Evolutionary conservation across 2,888 invertebrate species (phyloP), one percentile per base, ranked within the genome.

Genomic region (Petrophora chlorosata): DNA sequence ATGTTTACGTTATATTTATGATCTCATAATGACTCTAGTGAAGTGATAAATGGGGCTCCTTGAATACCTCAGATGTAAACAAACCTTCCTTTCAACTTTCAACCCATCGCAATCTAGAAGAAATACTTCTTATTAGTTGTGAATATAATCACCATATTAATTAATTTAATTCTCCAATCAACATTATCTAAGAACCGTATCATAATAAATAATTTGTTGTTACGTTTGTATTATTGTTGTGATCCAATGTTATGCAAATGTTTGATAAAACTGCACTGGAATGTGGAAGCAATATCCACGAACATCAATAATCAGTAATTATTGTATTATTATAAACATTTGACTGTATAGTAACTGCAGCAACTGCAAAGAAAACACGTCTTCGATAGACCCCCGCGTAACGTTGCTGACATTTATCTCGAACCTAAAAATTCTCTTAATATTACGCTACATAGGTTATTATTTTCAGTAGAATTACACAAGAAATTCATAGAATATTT

Each of bases 221-320:
- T 63, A 45, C 8, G 3, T 5, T 56, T 51, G 62, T 53, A 65
- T 62, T 59, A 73, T 79, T 79, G 76, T 79, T 77, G 70, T 74
- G 70, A 66, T 63, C 64, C 64, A 63, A 59, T 68, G 73, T 69
- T 75, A 74, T 74, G 75, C 73, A 78, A 81, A 82, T 79, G 80
- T 79, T 70, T 74, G 78, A 82, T 82, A 81, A 82, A 77, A 73
- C 65, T 53, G 56, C 67, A 73, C 70, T 59, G 85, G 85, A 75
- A 88, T 87, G 87, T 88, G 83, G 86, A 87, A 87, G 82, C 78
- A 65, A 76, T 57, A 40, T 23, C 64, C 52, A 36, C 33, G 43
- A 61, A 73, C 56, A 66, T 72, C 60, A 79, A 79, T 72, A 78
- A 78, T 76, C 73, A 76, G 36, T 73, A 76, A 42, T 28, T 38